Percentiles rank a stretch among this genome's conserved stretches.
These are phyloP conservation scores for Rotaria macrura DNA, from an alignment of 2,888 invertebrate genomes.

Conservation along the genomic window DNA sequence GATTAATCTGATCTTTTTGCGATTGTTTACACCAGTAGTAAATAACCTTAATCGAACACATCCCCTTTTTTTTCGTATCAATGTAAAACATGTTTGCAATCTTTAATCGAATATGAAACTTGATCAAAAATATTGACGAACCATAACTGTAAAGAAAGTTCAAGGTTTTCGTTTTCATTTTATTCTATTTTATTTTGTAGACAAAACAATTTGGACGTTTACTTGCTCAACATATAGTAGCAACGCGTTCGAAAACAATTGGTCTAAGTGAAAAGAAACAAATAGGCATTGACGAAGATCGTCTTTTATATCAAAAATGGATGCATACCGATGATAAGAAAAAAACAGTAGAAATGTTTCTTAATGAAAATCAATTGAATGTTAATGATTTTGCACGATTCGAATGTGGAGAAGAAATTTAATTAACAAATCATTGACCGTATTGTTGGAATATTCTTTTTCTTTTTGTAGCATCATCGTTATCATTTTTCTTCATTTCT, in stretches of 20 bases:
- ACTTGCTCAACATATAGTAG: slow-evolving; percentile 83
- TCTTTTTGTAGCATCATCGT: not conserved
- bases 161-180: not conserved
- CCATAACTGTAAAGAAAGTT: not conserved
- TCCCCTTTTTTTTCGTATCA: not conserved
- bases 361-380: slow-evolving; percentile 26
- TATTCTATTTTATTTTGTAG: not conserved
- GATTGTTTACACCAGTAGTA: not conserved
- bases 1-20: not conserved
- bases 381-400: slow-evolving; percentile 32
- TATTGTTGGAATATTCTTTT: not conserved
- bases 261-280: slow-evolving; percentile 36
- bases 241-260: slow-evolving; percentile 50
- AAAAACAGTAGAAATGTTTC: slow-evolving; percentile 27
- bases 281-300: slow-evolving; percentile 28
- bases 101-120: not conserved
- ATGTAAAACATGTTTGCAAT: not conserved
- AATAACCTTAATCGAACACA: not conserved
- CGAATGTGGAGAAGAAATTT: slow-evolving; percentile 29
- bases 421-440: not conserved
- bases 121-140: slow-evolving; percentile 1
- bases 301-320: slow-evolving; percentile 31
- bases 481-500: no score
- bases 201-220: slow-evolving; percentile 58
- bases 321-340: slow-evolving; percentile 25